Conservation (phyloP, 1,140 invertebrate genomes). For the Musca domestica region DNA sequence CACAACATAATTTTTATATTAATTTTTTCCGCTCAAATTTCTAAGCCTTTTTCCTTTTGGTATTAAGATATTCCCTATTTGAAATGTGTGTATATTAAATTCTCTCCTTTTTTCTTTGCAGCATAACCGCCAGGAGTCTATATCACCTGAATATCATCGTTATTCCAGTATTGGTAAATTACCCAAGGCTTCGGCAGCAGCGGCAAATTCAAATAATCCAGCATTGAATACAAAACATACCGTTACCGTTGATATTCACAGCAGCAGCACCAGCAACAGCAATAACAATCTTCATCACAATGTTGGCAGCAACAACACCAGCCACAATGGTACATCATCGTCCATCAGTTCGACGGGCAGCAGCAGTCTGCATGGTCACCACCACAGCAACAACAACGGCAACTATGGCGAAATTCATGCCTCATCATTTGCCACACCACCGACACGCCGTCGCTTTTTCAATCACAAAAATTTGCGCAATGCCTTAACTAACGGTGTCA, state of each 20-base stretch:
- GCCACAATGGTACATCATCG: slow-evolving; percentile 20
- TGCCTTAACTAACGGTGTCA: slow-evolving; percentile 58
- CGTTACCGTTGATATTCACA: slow-evolving; percentile 48
- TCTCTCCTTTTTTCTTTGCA: slow-evolving; percentile 27
- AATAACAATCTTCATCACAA: slow-evolving; percentile 54
- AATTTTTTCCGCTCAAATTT: not conserved
- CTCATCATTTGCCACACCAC: slow-evolving; percentile 69
- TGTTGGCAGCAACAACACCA: too few relatives aligned
- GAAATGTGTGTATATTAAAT: not conserved
- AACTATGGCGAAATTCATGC: slow-evolving; percentile 43
- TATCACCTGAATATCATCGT: slow-evolving; percentile 51
- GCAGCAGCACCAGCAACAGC: slow-evolving; percentile 22
- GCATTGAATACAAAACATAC: slow-evolving; percentile 33
- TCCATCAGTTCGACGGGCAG: slow-evolving; percentile 35
- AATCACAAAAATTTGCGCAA: slow-evolving; percentile 73
- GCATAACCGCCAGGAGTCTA: slow-evolving; percentile 51
- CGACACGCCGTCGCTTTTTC: slow-evolving; percentile 73
- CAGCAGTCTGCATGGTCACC: slow-evolving; percentile 51
- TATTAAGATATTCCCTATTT: not conserved
- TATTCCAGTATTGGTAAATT: slow-evolving; percentile 53
- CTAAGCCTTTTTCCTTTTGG: not conserved
- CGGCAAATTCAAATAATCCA: slow-evolving; percentile 18
- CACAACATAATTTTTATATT: not conserved
- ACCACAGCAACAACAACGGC: slow-evolving; percentile 20
- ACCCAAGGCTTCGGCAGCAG: slow-evolving; percentile 32